These are phyloP conservation scores for Sarcophilus harrisii DNA, from an alignment of 2,797 vertebrate species.

Conservation along the genomic window DNA sequence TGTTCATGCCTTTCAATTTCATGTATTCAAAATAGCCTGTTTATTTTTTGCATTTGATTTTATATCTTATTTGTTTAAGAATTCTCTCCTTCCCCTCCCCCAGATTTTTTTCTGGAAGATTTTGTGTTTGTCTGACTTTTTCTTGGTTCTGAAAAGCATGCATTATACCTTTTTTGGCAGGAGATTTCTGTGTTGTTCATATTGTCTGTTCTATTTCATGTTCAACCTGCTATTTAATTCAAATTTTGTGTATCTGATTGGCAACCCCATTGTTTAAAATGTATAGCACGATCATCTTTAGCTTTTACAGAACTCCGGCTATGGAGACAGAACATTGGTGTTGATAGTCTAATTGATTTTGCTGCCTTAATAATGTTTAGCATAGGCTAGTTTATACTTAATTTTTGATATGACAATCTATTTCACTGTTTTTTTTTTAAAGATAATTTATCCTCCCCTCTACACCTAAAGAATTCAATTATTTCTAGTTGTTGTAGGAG, in stretches of 20 bases:
- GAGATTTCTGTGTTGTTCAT: slow-evolving; percentile 88
- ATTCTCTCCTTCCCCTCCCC: not conserved
- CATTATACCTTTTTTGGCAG: slow-evolving; percentile 89
- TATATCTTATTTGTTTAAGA: not conserved
- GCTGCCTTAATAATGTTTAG: slow-evolving; percentile 90
- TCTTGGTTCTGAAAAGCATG: slow-evolving; percentile 84
- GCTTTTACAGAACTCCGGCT: slow-evolving; percentile 80
- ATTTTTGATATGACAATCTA: slow-evolving; percentile 90
- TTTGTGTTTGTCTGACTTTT: slow-evolving; percentile 79
- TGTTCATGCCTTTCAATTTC: not conserved
- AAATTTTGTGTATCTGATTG: slow-evolving; percentile 75
- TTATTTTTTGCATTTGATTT: not conserved
- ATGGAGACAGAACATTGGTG: slow-evolving; percentile 82
- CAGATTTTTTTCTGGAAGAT: slow-evolving; percentile 84
- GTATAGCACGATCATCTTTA: slow-evolving; percentile 77
- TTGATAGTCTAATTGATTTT: slow-evolving; percentile 81
- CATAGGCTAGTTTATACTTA: slow-evolving; percentile 87
- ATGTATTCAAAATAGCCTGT: not conserved
- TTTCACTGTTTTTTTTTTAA: slow-evolving; percentile 90
- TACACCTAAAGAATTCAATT: not conserved
- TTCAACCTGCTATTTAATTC: slow-evolving; percentile 79
- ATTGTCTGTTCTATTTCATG: slow-evolving; percentile 82
- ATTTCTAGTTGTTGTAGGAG: not conserved
- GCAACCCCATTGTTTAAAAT: slow-evolving; percentile 67
- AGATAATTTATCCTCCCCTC: not conserved